Evolutionary conservation across 2,113 vertebrate genomes (phyloP).

Genomic region (Arenaria interpres): DNA sequence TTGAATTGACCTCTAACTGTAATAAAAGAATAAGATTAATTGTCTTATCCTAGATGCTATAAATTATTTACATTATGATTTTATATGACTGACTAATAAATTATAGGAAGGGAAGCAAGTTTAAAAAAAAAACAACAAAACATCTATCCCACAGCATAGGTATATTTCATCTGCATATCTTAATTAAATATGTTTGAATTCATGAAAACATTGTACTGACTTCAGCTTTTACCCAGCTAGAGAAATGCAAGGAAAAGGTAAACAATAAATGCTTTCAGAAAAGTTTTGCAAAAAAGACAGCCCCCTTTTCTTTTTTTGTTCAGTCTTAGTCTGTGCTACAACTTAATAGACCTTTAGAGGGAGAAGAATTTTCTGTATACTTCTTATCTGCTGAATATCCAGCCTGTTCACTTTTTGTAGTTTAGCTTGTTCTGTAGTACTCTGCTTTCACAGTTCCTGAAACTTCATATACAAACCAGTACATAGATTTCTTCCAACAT

Average conservation of each 20-base stretch:
- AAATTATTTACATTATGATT: slow-evolving; percentile 54
- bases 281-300: not conserved
- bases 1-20: slow-evolving; percentile 16
- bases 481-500: not conserved
- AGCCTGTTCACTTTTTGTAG: not conserved
- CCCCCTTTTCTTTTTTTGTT: rapidly evolving
- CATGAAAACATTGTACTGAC: not conserved
- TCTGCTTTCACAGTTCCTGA: not conserved
- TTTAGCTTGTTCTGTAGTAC: not conserved
- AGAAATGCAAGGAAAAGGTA: not conserved
- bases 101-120: not conserved
- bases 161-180: not conserved
- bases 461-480: not conserved
- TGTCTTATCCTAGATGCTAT: slow-evolving; percentile 3
- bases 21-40: slow-evolving; percentile 45
- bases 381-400: not conserved
- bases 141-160: not conserved
- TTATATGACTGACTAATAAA: slow-evolving; percentile 40
- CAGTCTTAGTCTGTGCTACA: not conserved
- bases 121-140: not conserved
- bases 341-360: not conserved
- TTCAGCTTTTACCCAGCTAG: not conserved
- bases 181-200: not conserved
- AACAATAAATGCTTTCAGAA: not conserved
- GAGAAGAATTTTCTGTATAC: not conserved